Conservation (phyloP, 2,888 invertebrate genomes). For the Eristalinus sepulchralis region DNA sequence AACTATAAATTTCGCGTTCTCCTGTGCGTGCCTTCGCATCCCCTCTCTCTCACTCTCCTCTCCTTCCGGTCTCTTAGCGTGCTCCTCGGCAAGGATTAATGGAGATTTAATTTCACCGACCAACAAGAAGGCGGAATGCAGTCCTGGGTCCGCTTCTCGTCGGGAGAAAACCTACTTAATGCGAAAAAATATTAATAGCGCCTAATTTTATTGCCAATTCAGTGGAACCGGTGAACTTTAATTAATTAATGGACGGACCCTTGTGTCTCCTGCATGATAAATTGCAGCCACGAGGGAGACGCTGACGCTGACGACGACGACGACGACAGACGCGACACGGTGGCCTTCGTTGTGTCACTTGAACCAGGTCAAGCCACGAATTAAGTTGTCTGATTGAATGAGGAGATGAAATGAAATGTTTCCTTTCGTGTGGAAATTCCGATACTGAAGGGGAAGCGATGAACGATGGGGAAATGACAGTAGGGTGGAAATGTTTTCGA, state of each 20-base stretch:
- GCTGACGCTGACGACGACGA: background rate
- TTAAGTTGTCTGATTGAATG: background rate
- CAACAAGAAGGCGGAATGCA: constrained; percentile 21
- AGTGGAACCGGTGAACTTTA: constrained; percentile 7
- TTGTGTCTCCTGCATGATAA: constrained; percentile 24
- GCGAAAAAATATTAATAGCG: constrained; percentile 32
- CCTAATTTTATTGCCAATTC: constrained; percentile 3
- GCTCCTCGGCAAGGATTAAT: constrained; percentile 37
- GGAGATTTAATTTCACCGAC: constrained; percentile 47
- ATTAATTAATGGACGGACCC: constrained; percentile 12
- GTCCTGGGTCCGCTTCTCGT: constrained; percentile 9
- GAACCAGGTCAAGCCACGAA: constrained; percentile 15
- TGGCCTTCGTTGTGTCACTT: constrained; percentile 1
- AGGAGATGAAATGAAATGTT: background rate
- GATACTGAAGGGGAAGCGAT: too few relatives aligned
- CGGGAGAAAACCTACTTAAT: constrained; percentile 22
- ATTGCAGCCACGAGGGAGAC: background rate
- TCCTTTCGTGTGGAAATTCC: background rate
- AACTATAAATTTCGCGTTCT: constrained; percentile 43
- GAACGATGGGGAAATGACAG: too few relatives aligned
- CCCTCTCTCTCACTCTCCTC: background rate
- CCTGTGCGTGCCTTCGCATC: constrained; percentile 1
- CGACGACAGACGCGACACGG: background rate
- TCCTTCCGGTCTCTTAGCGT: background rate
- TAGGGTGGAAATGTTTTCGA: too few relatives aligned